phyloP scores from a whole-genome alignment of 2,797 vertebrate species.

The Cossypha dichroa region DNA sequence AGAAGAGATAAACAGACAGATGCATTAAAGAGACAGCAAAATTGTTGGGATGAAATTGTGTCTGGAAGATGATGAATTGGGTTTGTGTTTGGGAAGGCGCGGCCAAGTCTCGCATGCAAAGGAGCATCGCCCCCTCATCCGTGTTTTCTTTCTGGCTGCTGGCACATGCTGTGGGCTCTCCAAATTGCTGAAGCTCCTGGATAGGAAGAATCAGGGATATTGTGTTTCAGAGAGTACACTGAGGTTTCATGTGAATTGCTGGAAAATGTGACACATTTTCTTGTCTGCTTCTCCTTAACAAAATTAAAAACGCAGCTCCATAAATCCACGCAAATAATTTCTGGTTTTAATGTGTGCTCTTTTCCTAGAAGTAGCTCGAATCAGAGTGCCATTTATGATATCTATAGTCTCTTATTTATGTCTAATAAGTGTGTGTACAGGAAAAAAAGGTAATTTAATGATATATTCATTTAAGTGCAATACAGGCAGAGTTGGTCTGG shows the following conservation, averaged over 20 bases:
- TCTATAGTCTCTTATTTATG: not conserved
- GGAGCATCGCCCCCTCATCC: not conserved
- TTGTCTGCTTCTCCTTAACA: not conserved
- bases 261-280: not conserved
- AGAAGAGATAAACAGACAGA: constrained; percentile 60
- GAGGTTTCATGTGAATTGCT: not conserved
- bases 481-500: not conserved
- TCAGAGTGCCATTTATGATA: not conserved
- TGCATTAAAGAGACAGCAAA: constrained; percentile 41
- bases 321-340: not conserved
- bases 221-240: not conserved
- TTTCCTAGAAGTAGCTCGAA: not conserved
- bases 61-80: constrained; percentile 38
- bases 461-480: not conserved
- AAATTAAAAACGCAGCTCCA: not conserved
- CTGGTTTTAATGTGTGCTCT: not conserved
- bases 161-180: not conserved
- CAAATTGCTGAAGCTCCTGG: not conserved
- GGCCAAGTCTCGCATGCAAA: not conserved
- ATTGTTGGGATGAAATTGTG: not conserved
- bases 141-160: not conserved
- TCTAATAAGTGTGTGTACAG: not conserved
- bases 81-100: not conserved
- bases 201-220: not conserved
- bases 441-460: not conserved